Evolutionary conservation across 2,888 invertebrate species (phyloP).

Genomic region (Meteorus cinctellus): DNA sequence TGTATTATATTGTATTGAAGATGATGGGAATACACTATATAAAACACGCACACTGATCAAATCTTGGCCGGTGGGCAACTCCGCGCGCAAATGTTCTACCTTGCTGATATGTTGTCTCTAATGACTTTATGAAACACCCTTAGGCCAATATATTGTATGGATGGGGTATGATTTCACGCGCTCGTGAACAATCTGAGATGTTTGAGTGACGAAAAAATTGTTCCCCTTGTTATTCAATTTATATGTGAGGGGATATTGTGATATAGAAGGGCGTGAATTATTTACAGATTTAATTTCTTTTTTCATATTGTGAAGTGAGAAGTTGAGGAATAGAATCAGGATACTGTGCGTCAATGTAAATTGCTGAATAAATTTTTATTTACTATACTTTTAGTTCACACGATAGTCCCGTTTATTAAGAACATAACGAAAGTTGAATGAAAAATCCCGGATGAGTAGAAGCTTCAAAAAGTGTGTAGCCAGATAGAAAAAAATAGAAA

Average conservation of each 20-base stretch:
- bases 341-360: too few relatives aligned
- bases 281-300: too few relatives aligned
- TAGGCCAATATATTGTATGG: constrained; percentile 11
- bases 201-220: background rate
- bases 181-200: background rate
- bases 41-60: constrained; percentile 43
- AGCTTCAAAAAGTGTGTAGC: too few relatives aligned
- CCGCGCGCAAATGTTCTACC: constrained; percentile 27
- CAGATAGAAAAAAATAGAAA: too few relatives aligned
- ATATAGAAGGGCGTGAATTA: too few relatives aligned
- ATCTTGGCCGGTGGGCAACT: constrained; percentile 35
- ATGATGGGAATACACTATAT: constrained; percentile 12
- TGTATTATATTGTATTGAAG: constrained; percentile 20
- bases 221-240: constrained; percentile 5
- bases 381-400: too few relatives aligned
- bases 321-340: too few relatives aligned
- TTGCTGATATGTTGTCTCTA: constrained; percentile 46
- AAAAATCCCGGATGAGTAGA: too few relatives aligned
- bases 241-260: background rate
- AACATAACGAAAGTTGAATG: too few relatives aligned
- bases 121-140: constrained; percentile 60
- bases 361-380: too few relatives aligned
- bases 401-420: too few relatives aligned
- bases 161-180: background rate
- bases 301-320: too few relatives aligned